A percentile compares a stretch with the other conserved stretches of the same genome.
Conservation (phyloP, 2,113 vertebrate genomes). For the Aythya baeri region DNA sequence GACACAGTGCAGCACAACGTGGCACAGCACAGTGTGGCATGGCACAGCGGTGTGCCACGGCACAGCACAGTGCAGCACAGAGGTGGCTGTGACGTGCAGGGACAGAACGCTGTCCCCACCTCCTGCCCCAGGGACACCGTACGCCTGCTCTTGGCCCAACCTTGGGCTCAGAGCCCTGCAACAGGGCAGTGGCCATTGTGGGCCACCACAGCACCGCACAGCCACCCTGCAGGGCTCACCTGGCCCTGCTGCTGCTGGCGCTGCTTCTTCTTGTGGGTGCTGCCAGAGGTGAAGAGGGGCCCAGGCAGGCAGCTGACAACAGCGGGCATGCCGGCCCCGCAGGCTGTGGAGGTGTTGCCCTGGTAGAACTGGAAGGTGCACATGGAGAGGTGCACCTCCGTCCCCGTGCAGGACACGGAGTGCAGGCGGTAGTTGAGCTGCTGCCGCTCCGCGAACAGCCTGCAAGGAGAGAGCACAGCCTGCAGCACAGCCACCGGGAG, state of each 20-base stretch:
- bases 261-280: conserved; percentile 82
- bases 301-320: conserved; percentile 91
- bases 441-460: conserved; percentile 87
- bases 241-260: conserved; percentile 69
- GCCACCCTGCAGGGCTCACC: background rate
- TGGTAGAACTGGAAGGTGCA: conserved; percentile 89
- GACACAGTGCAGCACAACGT: background rate
- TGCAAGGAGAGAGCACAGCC: conserved; percentile 45
- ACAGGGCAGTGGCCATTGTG: background rate
- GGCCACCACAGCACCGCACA: fast-evolving
- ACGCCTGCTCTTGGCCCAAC: fast-evolving
- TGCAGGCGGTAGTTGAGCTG: conserved; percentile 85
- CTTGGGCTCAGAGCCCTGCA: background rate
- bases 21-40: no score
- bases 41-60: fast-evolving
- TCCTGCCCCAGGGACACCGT: fast-evolving
- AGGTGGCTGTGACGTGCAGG: background rate
- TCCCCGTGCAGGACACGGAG: conserved; percentile 88
- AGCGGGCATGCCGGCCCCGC: conserved; percentile 79
- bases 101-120: fast-evolving
- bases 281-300: conserved; percentile 76
- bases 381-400: conserved; percentile 90
- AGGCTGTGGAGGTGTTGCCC: conserved; percentile 79
- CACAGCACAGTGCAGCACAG: background rate
- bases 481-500: background rate